These are phyloP conservation scores for Typhlichthys subterraneus DNA, from an alignment of 2,797 vertebrate species.

Conservation along the genomic window DNA sequence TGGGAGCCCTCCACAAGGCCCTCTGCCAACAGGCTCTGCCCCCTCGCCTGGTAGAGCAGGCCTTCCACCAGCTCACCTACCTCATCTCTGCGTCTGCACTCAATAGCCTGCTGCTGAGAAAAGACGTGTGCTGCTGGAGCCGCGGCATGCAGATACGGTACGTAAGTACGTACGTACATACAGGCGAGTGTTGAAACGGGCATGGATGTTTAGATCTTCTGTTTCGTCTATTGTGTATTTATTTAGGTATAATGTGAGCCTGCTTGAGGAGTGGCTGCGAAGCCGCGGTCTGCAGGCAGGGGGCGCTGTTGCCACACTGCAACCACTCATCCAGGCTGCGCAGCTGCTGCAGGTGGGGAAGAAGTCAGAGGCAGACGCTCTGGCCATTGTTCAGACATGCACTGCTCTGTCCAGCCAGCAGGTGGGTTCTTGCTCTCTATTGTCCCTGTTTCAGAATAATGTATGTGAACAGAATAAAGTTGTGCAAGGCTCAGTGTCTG, in stretches of 20 bases:
- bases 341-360: constrained; percentile 85
- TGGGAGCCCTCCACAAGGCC: constrained; percentile 57
- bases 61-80: constrained; percentile 78
- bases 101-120: constrained; percentile 82
- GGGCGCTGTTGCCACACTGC: constrained; percentile 66
- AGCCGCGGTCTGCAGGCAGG: constrained; percentile 72
- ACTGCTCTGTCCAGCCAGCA: constrained; percentile 78
- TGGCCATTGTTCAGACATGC: constrained; percentile 78
- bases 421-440: constrained; percentile 53
- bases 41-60: constrained; percentile 63
- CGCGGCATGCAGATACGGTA: constrained; percentile 83
- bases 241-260: constrained; percentile 78
- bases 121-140: constrained; percentile 81
- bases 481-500: no score
- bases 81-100: constrained; percentile 70
- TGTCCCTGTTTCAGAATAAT: background rate
- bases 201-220: background rate
- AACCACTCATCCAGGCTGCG: constrained; percentile 82
- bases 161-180: background rate
- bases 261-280: constrained; percentile 83
- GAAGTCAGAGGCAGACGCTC: constrained; percentile 72
- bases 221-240: background rate
- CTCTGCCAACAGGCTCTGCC: constrained; percentile 70
- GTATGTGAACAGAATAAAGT: no score
- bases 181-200: no score